Evolutionary conservation across 1,140 invertebrate species (phyloP), one percentile per base, ranked within the genome.

Genomic region (Drosophila chauvacae): DNA sequence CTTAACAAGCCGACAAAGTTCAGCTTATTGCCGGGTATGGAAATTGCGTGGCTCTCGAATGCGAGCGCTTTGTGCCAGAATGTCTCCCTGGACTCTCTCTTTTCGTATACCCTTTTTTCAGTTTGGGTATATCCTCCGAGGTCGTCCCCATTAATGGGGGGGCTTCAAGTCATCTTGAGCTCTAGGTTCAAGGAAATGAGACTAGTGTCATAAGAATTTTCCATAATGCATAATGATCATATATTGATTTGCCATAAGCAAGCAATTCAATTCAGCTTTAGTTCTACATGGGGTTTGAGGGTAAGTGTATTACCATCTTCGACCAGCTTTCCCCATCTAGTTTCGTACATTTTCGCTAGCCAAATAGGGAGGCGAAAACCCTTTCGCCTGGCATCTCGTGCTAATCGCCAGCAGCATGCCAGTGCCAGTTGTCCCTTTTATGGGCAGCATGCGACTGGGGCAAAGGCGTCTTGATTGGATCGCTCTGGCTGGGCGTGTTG

Each of bases 401-500:
- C 69, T 71, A 72, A 72, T 72, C 69, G 69, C 66, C 69, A 60
- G 66, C 66, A 72, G 68, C 69, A 72, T 72, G 69, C 66, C 69
- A 50, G 37, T 66, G 72, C 65, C 53, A 16, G 53, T 23, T 20
- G 53, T 55, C 61, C 74, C 74, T 76, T 76, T 76, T 76, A 77
- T 77, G 61, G 74, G 55, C 74, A 59, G 35, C 62, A 53, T 58
- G 53, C 51, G 37, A 51, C 61, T 26, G 44, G 61, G 30, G 75
- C 10, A 14, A 39, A 42, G 37, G 33, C 33, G 73, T 53, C 69
- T 72, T 72, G 66, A 72, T 72, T 72, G 69, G 69, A 72, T 72
- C 37, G 53, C 44, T 20, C 39, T 45, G 42, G 50, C 26, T 65
- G 10, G 11, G 23, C 18, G 28, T 23, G 41, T n/a, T 66, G 35